Evolutionary conservation across 2,113 vertebrate species (phyloP).

Genomic region (Leucopternis melanops): DNA sequence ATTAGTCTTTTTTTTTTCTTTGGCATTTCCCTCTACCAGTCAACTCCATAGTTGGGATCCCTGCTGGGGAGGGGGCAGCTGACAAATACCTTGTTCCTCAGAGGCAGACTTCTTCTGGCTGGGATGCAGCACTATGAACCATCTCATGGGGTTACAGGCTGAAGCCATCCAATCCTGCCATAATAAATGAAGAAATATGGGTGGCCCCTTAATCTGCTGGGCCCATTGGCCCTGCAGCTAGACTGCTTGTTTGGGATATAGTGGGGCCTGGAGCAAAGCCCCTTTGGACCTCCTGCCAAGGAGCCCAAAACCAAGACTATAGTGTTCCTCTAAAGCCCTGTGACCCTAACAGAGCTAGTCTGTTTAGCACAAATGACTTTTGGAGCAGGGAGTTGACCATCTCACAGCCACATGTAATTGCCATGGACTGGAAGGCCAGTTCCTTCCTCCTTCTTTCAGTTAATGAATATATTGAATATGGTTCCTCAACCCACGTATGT

Average conservation of each 20-base stretch:
- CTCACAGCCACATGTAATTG: neutral
- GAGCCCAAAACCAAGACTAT: neutral
- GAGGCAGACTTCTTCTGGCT: neutral
- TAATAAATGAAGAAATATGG: neutral
- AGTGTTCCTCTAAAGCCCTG: neutral
- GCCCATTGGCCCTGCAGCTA: neutral
- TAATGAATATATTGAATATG: neutral
- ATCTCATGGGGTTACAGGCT: neutral
- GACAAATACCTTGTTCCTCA: neutral
- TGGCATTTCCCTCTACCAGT: neutral
- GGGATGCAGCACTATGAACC: neutral
- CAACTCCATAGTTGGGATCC: neutral
- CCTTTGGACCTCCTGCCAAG: neutral
- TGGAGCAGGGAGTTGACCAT: neutral
- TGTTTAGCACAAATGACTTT: neutral
- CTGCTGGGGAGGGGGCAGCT: neutral
- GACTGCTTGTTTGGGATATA: too few species aligned
- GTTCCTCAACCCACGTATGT: neutral
- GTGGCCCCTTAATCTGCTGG: neutral
- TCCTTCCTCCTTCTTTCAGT: neutral
- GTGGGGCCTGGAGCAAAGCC: neutral
- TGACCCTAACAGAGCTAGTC: neutral
- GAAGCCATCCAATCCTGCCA: too few species aligned
- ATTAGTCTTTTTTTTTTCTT: too few species aligned
- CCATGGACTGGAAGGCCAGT: neutral